Evolutionary conservation across 2,888 invertebrate genomes (phyloP), one percentile per base, ranked within the genome.

Genomic region (Patella caerulea): DNA sequence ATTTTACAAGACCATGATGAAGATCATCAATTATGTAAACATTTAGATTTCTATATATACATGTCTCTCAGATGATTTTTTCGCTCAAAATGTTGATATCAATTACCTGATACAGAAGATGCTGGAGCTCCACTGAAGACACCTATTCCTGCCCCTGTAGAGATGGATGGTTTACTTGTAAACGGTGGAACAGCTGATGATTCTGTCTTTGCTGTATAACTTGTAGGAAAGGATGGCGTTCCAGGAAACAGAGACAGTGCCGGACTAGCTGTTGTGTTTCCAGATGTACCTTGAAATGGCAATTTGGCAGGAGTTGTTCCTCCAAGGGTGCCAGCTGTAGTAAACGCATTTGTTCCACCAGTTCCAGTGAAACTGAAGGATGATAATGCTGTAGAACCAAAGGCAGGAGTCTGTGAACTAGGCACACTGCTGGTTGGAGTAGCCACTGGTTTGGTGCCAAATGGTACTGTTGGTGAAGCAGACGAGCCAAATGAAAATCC

Each of bases 201-300:
- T 24, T 65, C 65, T 65, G 65, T 45, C 45, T 45, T 65, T 9
- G 11, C 53, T 24, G 56, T 54, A 73, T 54, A 24, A 55, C 29
- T 24, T 55, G 73, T 73, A 56, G 19, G 29, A 29, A 53, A 73
- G 73, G 53, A 54, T 9, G 73, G 56, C 2, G 54, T 73, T 7
- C 71, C 45, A 52, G 70, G n/a, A 53, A 34, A 75, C 75, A n/a
- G 52, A 75, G 45, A 75, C 75, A 53, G 52, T 52, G 29, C 52
- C n/a, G 55, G 3, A 54, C 72, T 52, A 59, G 65, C 11, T 19
- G 72, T 14, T 34, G 69, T 59, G 7, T 29, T 54, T 24, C 54
- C 54, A 71, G 29, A 71, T 53, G 15, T 19, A 71, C 29, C n/a
- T 3, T 71, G 54, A 17, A 54, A 53, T 4, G 54, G 15, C 29